Evolutionary conservation across 92 coral and sea anemone genomes (phyloP), one percentile per base, ranked within the genome.

Genomic region (Porites divaricata): DNA sequence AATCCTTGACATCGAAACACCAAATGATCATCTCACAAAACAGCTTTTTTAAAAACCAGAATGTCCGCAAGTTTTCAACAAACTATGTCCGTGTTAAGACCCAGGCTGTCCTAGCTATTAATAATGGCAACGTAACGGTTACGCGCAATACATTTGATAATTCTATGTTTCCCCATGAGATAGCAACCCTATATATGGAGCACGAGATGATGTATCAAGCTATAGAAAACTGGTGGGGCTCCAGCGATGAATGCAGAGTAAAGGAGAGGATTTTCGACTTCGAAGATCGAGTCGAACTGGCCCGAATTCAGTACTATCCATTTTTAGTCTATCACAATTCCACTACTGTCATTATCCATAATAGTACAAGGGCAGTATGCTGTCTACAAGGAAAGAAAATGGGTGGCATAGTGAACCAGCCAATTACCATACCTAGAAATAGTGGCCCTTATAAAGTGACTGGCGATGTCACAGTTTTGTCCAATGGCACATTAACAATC

Each of bases 171-270:
- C 85, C 77, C 8, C 84, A 81, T 21, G 88, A 90, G 19, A 52
- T 90, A 1, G 78, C 81, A 26, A 61, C 80, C 0, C 66, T 66
- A 14, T 23, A 9, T 20, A 41, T 59, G 24, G 79, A 81, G 25
- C 26, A 68, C 19, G 63, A 51, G 5, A n/a, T 57, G 19, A 61
- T 54, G 17, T 12, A 81, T 59, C 63, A 82, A 23, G 93, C 88
- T 1, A 72, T 65, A 52, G 65, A 45, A 65, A 91, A 91, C 76
- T 91, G 94, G 94, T 91, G 94, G 94, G 94, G 94, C 7, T 23
- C 89, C 12, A 67, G 45, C 9, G 80, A 87, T 13, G 89, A 74
- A 62, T 81, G 88, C 22, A n/a, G 48, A 26, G 57, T 91, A 13
- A 57, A 71, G 28, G 64, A 26, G 10, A 75, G 80, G 67, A 87